These are phyloP conservation scores for Druceiella hillmani DNA, from an alignment of 2,888 invertebrate genomes.

Conservation along the genomic window DNA sequence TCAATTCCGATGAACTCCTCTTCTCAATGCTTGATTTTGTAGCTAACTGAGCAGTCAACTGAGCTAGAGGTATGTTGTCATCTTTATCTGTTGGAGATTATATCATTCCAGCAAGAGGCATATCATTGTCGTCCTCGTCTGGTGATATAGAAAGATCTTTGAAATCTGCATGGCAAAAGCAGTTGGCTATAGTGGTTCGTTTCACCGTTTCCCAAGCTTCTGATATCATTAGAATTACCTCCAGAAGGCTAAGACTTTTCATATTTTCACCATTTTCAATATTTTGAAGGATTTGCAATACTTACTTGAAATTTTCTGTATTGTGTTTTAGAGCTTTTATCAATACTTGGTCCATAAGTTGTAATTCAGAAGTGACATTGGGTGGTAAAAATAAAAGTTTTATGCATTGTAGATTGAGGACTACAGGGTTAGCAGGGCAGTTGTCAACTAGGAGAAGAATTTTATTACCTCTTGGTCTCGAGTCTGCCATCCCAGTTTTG, in stretches of 20 bases:
- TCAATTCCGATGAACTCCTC: slow-evolving; percentile 23
- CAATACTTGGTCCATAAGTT: no score
- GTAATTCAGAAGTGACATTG: no score
- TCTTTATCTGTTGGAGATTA: slow-evolving; percentile 21
- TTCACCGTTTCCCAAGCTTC: slow-evolving; percentile 27
- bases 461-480: slow-evolving; percentile 23
- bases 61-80: slow-evolving; percentile 23
- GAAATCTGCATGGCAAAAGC: slow-evolving; percentile 27
- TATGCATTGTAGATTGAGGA: slow-evolving; percentile 23
- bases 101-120: slow-evolving; percentile 23
- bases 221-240: slow-evolving; percentile 26
- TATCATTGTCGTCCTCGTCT: no score
- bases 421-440: slow-evolving; percentile 26
- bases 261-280: slow-evolving; percentile 12
- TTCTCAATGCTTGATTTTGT: no score
- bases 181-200: slow-evolving; percentile 24
- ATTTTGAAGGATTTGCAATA: no score
- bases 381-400: slow-evolving; percentile 25
- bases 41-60: slow-evolving; percentile 21
- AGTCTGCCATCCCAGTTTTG: slow-evolving; percentile 25
- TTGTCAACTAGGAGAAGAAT: slow-evolving; percentile 29
- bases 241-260: slow-evolving; percentile 20
- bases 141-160: no score
- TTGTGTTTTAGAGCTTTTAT: no score
- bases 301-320: no score